Base-by-base conservation (phyloP, 2,888 invertebrate species). In the Anodontia alba region DNA sequence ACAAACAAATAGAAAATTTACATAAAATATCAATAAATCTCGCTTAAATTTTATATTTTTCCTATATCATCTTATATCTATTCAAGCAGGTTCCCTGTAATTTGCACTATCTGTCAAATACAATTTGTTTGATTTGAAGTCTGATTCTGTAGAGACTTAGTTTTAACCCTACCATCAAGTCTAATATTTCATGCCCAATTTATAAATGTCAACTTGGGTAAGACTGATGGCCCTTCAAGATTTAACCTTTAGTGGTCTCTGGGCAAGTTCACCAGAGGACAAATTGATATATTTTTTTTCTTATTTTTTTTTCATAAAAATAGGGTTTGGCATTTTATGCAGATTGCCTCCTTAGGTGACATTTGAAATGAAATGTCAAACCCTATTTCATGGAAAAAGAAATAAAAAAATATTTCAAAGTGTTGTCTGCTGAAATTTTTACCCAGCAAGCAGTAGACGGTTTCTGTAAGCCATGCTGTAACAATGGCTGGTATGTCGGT, bases 131-230 rank as follows among this genome's bases (percentile, higher is more conserved):
- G 62, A 62, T 62, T 33, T 31, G 33, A 1, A 33, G 8, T 62
- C 17, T 20, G 62, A 62, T 62, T 62, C 62, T 62, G 12, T 20
- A 62, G 62, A 62, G 62, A 62, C 62, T 62, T 62, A 62, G 29
- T 33, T 62, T 62, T 62, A 62, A 62, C 62, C 62, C 62, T 33
- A 10, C 26, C 33, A n/a, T 62, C 62, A 62, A 23, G 62, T 62
- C 62, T 54, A 26, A 62, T 62, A 62, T 62, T 62, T 62, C 62
- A 62, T 33, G 62, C 62, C 33, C 62, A 62, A 62, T 62, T 62
- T 33, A 62, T 62, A 62, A 62, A 33, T 62, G 62, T 62, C 62
- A 62, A 62, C 31, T 62, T 10, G 54, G 26, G 23, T 49, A 26
- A 54, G 54, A 54, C 5, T 8, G 26, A 54, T 54, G 54, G 54